Percentiles rank a stretch among this genome's conserved stretches.
Conservation (phyloP, 2,888 invertebrate species). For the Pammene fasciana region DNA sequence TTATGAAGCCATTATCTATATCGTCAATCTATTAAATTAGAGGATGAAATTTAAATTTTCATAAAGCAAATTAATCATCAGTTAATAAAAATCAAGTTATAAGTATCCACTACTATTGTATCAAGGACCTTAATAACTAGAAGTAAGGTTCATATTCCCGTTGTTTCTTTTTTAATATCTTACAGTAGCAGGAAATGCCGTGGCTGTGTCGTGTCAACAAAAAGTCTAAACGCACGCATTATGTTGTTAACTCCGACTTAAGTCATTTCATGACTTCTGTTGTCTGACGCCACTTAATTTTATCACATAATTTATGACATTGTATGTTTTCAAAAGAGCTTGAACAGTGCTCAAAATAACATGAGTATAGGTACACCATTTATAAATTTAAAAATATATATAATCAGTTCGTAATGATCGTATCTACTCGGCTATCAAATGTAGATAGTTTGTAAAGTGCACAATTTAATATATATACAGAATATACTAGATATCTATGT, state of each 20-base stretch:
- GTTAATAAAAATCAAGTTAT: slow-evolving; percentile 57
- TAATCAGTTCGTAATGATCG: too few relatives aligned
- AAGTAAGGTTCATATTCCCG: slow-evolving; percentile 52
- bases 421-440: too few relatives aligned
- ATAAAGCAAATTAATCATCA: slow-evolving; percentile 80
- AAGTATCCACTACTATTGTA: slow-evolving; percentile 46
- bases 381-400: background rate
- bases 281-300: slow-evolving; percentile 73
- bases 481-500: too few relatives aligned
- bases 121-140: slow-evolving; percentile 51
- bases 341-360: slow-evolving; percentile 10
- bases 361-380: background rate
- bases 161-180: slow-evolving; percentile 44
- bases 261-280: slow-evolving; percentile 79
- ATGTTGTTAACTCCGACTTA: slow-evolving; percentile 79
- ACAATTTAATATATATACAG: too few relatives aligned
- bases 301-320: slow-evolving; percentile 61
- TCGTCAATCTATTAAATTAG: slow-evolving; percentile 69
- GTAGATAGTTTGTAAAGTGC: too few relatives aligned
- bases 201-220: slow-evolving; percentile 74
- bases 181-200: slow-evolving; percentile 80
- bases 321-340: slow-evolving; percentile 6
- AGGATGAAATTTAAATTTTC: slow-evolving; percentile 73
- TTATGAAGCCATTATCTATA: slow-evolving; percentile 58
- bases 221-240: slow-evolving; percentile 78